Conservation (phyloP, 2,113 vertebrate species). For the Cochlearius cochlearius region DNA sequence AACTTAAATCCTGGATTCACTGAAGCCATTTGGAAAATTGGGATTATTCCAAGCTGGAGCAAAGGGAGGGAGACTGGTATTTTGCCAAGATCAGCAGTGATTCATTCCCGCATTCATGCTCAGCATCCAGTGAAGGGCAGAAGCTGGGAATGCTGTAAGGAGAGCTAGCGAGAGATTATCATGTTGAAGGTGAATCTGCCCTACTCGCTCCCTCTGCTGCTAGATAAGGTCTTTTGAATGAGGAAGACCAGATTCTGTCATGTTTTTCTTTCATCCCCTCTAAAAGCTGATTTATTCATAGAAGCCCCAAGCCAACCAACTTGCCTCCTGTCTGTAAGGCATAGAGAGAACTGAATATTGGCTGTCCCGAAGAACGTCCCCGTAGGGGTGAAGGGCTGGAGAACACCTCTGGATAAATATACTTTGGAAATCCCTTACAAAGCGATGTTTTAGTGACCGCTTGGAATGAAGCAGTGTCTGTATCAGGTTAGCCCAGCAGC, state of each 20-base stretch:
- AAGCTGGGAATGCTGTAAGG: slow-evolving; percentile 61
- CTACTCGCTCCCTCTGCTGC: slow-evolving; percentile 42
- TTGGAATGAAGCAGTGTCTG: slow-evolving; percentile 26
- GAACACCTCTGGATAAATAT: slow-evolving; percentile 9
- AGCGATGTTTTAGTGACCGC: slow-evolving; percentile 30
- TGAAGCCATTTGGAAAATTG: slow-evolving; percentile 68
- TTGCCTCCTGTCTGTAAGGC: background rate
- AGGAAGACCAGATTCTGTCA: slow-evolving; percentile 20
- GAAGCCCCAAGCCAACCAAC: background rate
- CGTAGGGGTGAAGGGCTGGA: background rate
- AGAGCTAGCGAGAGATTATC: slow-evolving; percentile 62
- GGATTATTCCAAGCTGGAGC: slow-evolving; percentile 66
- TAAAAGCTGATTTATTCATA: slow-evolving; percentile 4
- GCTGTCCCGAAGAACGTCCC: background rate
- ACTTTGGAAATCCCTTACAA: slow-evolving; percentile 44
- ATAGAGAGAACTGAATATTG: background rate
- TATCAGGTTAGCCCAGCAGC: slow-evolving; percentile 37
- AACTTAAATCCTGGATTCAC: slow-evolving; percentile 64
- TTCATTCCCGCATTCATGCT: slow-evolving; percentile 68
- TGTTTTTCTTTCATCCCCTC: background rate
- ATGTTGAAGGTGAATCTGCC: slow-evolving; percentile 63
- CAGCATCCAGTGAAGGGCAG: slow-evolving; percentile 65
- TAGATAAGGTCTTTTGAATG: slow-evolving; percentile 47
- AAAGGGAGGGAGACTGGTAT: slow-evolving; percentile 63
- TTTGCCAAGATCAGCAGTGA: slow-evolving; percentile 69